These are phyloP conservation scores for Aphodius granarius DNA, from an alignment of 2,888 invertebrate species.

Conservation along the genomic window DNA sequence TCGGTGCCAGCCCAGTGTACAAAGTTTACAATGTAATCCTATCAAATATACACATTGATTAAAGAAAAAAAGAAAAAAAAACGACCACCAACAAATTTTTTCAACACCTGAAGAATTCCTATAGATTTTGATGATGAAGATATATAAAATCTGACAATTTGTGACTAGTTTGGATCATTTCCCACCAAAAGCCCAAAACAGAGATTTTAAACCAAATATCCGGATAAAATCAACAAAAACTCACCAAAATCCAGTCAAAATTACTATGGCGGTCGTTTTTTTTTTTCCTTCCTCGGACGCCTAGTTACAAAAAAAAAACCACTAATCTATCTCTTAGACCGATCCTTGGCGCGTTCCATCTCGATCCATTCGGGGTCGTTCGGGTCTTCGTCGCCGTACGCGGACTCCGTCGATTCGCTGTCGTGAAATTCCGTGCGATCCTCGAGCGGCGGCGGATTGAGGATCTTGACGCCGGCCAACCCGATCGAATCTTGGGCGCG, in stretches of 20 bases:
- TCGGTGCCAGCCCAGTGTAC: constrained; percentile 32
- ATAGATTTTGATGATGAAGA: too few species aligned
- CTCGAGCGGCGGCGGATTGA: constrained; percentile 31
- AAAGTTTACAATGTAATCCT: constrained; percentile 8
- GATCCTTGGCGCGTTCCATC: constrained; percentile 47
- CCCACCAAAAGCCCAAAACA: too few species aligned
- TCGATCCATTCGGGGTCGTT: constrained; percentile 84
- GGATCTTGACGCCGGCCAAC: constrained; percentile 25
- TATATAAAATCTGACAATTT: too few species aligned
- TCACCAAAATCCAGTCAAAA: too few species aligned
- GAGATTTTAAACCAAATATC: too few species aligned
- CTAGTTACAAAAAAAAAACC: constrained; percentile 1
- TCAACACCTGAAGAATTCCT: too few species aligned
- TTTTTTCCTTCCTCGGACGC: too few species aligned
- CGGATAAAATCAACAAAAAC: too few species aligned
- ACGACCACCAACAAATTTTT: constrained; percentile 1
- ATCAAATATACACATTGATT: constrained; percentile 29
- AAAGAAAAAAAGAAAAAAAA: constrained; percentile 24
- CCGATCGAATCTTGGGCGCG: constrained; percentile 44
- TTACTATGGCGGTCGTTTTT: too few species aligned
- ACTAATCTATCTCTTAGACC: constrained; percentile 48
- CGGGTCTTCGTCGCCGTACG: constrained; percentile 76
- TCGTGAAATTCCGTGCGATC: constrained; percentile 38
- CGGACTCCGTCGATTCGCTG: constrained; percentile 60
- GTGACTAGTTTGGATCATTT: too few species aligned